phyloP scores from a whole-genome alignment of 2,113 vertebrate species.

The Seriola rivoliana region DNA sequence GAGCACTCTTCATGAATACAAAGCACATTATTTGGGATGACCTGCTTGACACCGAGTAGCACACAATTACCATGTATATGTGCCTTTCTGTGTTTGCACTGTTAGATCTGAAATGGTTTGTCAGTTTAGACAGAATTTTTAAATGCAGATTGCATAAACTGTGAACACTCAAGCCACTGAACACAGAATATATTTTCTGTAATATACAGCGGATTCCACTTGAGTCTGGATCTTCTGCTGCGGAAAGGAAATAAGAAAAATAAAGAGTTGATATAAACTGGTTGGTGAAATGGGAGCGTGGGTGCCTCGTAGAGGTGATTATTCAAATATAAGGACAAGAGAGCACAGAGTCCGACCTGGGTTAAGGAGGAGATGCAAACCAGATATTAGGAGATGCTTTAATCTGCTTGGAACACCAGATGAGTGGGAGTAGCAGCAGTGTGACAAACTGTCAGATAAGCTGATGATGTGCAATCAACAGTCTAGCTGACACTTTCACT shows the following conservation, averaged over 20 bases:
- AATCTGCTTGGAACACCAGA: constrained; percentile 7
- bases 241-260: constrained; percentile 31
- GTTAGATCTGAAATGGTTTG: constrained; percentile 38
- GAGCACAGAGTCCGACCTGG: constrained; percentile 4
- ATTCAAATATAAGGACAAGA: constrained; percentile 36
- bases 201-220: constrained; percentile 32
- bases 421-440: constrained; percentile 31
- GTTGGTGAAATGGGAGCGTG: constrained; percentile 28
- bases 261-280: constrained; percentile 44
- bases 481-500: constrained; percentile 50
- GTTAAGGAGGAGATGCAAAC: constrained; percentile 42
- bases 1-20: constrained; percentile 74
- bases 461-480: constrained; percentile 29
- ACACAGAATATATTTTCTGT: constrained; percentile 20
- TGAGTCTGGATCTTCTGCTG: constrained; percentile 26
- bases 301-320: constrained; percentile 36
- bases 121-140: constrained; percentile 46
- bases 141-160: constrained; percentile 50
- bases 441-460: constrained; percentile 47
- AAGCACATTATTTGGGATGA: constrained; percentile 64
- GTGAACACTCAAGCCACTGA: constrained; percentile 35
- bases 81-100: constrained; percentile 62
- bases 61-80: constrained; percentile 72
- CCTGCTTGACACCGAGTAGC: constrained; percentile 67
- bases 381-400: constrained; percentile 20